Evolutionary conservation across 2,113 vertebrate species (phyloP).

Genomic region (Puntigrus tetrazona): DNA sequence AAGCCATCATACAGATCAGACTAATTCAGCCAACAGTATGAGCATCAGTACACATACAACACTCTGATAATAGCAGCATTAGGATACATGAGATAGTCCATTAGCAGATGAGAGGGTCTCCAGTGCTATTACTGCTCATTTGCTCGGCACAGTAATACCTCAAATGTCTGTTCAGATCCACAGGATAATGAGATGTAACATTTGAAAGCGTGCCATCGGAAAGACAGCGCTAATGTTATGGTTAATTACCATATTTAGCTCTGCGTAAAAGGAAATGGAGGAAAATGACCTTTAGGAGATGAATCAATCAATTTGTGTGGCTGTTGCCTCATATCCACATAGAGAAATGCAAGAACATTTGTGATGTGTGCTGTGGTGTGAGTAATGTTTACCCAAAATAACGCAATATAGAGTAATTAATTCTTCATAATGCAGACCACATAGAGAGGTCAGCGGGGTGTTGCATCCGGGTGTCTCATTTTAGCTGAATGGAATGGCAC

Average conservation of each 20-base stretch:
- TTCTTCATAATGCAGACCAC: background rate
- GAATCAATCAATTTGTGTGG: constrained; percentile 14
- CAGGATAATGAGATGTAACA: constrained; percentile 49
- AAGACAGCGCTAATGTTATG: constrained; percentile 41
- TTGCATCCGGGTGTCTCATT: background rate
- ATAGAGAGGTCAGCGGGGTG: background rate
- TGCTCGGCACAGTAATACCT: constrained; percentile 34
- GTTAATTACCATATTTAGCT: constrained; percentile 47
- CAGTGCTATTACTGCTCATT: constrained; percentile 42
- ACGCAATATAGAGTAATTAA: constrained; percentile 2
- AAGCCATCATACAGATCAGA: background rate
- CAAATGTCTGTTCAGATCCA: constrained; percentile 46
- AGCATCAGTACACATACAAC: constrained; percentile 49
- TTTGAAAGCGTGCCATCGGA: constrained; percentile 40
- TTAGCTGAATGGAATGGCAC: background rate
- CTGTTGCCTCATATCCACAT: constrained; percentile 1
- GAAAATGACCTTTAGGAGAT: constrained; percentile 39
- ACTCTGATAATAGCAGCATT: constrained; percentile 53
- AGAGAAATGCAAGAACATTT: background rate
- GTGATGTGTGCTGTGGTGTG: constrained; percentile 1
- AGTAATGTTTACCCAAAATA: constrained; percentile 11
- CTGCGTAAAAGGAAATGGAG: constrained; percentile 24
- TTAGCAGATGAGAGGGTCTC: constrained; percentile 34
- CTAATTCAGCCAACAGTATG: constrained; percentile 42
- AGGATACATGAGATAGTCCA: constrained; percentile 48